Conservation (phyloP, 1,140 invertebrate genomes). For the Neelides sp. region DNA sequence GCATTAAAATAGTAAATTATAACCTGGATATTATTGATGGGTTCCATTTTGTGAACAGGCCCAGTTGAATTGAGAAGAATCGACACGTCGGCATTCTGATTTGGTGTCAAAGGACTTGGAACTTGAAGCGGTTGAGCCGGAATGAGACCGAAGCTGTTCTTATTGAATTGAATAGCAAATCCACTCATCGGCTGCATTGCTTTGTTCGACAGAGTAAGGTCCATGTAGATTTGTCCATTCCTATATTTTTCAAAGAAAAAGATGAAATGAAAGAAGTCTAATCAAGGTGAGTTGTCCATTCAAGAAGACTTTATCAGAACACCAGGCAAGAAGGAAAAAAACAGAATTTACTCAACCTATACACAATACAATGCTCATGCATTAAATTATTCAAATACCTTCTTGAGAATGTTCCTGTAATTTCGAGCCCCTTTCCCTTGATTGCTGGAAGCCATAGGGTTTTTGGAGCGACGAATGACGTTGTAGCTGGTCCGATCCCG, state of each 20-base stretch:
- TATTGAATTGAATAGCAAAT: slow-evolving; percentile 97
- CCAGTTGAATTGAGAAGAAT: slow-evolving; percentile 68
- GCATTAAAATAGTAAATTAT: not conserved
- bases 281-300: too few relatives aligned
- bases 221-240: slow-evolving; percentile 81
- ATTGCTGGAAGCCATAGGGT: slow-evolving; percentile 84
- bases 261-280: slow-evolving; percentile 14
- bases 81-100: slow-evolving; percentile 63
- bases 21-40: slow-evolving; percentile 86
- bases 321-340: not conserved
- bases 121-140: slow-evolving; percentile 71
- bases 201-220: slow-evolving; percentile 92
- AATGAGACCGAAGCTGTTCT: slow-evolving; percentile 91
- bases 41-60: slow-evolving; percentile 94
- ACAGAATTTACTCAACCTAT: slow-evolving; percentile 1
- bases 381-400: slow-evolving; percentile 39
- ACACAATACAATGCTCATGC: not conserved
- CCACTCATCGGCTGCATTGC: slow-evolving; percentile 94
- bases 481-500: slow-evolving; percentile 54
- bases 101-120: slow-evolving; percentile 64
- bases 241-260: slow-evolving; percentile 40
- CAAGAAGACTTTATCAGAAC: too few relatives aligned
- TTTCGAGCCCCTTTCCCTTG: slow-evolving; percentile 94
- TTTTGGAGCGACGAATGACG: slow-evolving; percentile 64
- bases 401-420: slow-evolving; percentile 87